Conservation (phyloP, 2,797 vertebrate species). For the Argentina silus region DNA sequence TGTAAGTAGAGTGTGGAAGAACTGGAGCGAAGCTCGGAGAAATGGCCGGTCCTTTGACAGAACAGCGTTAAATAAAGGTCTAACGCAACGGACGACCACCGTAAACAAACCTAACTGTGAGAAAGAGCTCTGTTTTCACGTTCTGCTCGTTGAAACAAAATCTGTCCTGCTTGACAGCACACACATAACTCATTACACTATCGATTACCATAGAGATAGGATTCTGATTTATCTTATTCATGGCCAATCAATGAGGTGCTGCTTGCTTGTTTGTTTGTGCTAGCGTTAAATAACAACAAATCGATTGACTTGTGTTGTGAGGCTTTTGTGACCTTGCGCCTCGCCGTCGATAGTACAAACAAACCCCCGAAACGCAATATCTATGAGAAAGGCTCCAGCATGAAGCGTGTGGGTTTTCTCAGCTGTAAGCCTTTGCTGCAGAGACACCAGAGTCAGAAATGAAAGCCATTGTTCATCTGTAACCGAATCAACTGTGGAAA, state of each 20-base stretch:
- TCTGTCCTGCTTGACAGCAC: conserved; percentile 37
- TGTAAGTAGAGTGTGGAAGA: not conserved
- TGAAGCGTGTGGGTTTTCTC: not conserved
- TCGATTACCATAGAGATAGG: conserved; percentile 62
- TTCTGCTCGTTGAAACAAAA: conserved; percentile 33
- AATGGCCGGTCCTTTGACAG: not conserved
- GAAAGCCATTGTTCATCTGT: conserved; percentile 23
- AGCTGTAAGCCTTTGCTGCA: not conserved
- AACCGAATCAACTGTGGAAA: conserved; percentile 38
- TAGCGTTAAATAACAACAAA: conserved; percentile 46
- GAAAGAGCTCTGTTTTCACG: conserved; percentile 30
- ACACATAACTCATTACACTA: conserved; percentile 57
- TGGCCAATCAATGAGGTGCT: conserved; percentile 51
- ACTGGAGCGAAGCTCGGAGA: not conserved
- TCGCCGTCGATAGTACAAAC: not conserved
- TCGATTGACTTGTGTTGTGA: conserved; percentile 41
- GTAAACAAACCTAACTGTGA: not conserved
- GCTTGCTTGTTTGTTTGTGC: conserved; percentile 41
- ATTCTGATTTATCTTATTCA: conserved; percentile 34
- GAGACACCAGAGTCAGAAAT: not conserved
- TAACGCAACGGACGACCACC: no score
- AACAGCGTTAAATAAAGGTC: not conserved
- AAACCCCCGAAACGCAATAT: not conserved
- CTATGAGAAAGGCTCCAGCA: not conserved
- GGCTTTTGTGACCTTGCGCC: not conserved